These are phyloP conservation scores for Megaceryle maxima DNA, from an alignment of 2,113 vertebrate species.

Conservation along the genomic window DNA sequence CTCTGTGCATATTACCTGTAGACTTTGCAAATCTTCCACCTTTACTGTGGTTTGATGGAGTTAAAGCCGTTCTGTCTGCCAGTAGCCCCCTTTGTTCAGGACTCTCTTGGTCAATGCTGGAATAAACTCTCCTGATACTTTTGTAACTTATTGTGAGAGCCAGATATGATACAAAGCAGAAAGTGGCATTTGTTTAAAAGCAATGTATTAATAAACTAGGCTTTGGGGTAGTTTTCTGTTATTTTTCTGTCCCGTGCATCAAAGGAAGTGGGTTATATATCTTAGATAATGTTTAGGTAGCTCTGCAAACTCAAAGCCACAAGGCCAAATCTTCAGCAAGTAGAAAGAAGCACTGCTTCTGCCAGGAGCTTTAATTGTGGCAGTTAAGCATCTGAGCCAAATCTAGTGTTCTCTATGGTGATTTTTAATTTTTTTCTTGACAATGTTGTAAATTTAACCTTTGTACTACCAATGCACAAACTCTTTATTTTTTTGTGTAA, in stretches of 20 bases:
- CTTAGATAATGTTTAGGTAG: not conserved
- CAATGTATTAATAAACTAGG: not conserved
- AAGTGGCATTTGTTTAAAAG: not conserved
- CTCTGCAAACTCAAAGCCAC: not conserved
- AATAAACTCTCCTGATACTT: not conserved
- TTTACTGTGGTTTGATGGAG: rapidly evolving
- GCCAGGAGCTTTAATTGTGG: not conserved
- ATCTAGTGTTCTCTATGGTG: not conserved
- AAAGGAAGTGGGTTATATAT: not conserved
- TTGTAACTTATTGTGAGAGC: not conserved
- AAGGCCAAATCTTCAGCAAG: not conserved
- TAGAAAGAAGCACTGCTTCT: not conserved
- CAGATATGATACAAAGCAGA: not conserved
- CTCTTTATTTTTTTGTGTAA: not conserved
- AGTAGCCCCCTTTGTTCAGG: not conserved
- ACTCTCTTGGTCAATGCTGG: not conserved
- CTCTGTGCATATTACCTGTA: not conserved
- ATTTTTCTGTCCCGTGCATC: not conserved
- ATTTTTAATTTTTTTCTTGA: not conserved
- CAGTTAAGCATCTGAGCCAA: not conserved
- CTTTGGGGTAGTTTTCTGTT: not conserved
- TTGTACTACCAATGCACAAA: not conserved
- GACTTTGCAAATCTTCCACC: not conserved
- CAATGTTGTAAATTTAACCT: not conserved
- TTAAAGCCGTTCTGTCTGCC: not conserved